Evolutionary conservation across 2,888 invertebrate species (phyloP), one percentile per base, ranked within the genome.

Genomic region (Cybosia mesomella): DNA sequence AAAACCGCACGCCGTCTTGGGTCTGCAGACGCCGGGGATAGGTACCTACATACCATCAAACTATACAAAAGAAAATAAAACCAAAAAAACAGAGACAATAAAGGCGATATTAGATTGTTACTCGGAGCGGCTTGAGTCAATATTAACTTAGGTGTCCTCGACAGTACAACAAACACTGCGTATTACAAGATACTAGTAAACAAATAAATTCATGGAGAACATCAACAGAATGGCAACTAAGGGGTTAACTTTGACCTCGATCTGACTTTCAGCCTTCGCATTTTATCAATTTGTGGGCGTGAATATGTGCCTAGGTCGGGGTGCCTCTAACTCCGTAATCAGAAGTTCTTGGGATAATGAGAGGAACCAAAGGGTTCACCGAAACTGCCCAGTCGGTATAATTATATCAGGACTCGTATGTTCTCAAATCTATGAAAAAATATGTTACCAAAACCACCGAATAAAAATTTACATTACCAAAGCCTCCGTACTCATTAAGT

Each of bases 71-170:
- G 22, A 39, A 59, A 39, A 39, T 8, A 59, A 13, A 39, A 59
- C 9, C 10, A n/a, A 24, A 58, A 58, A 39, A 15, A 58, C n/a
- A 24, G 11, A 58, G n/a, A 67, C 63, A 59, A 73, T 63, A 62
- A 39, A 57, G 57, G 36, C 43, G n/a, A 24, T 67, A 63, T 66
- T 68, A 71, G 54, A 22, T 62, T 75, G 60, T 73, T 70, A 58
- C 55, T 64, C 55, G 65, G 24, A 68, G 67, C n/a, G n/a, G 59
- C 59, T n/a, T 49, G 67, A 63, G 60, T 66, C 73, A 65, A 75
- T 53, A 65, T 70, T 70, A 71, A 64, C 66, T 28, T 72, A 67
- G 66, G 53, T 64, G 63, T 60, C 63, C 57, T 60, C 39, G 64
- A 39, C 39, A 39, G 39, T 59, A 61, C 63, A n/a, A 39, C 58